These are phyloP conservation scores for Phaedon cochleariae DNA, from an alignment of 2,888 invertebrate genomes.

Conservation along the genomic window DNA sequence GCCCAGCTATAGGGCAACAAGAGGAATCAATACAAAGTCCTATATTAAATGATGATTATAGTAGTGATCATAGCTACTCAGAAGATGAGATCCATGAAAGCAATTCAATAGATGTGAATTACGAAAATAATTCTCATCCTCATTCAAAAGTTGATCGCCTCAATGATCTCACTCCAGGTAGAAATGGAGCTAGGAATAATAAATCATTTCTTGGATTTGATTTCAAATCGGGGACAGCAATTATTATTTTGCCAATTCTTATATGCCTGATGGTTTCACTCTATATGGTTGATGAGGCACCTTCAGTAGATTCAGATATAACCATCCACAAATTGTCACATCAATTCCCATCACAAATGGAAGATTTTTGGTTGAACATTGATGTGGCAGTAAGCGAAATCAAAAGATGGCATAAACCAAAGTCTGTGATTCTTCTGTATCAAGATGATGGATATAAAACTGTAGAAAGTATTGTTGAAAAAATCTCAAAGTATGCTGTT, in stretches of 20 bases:
- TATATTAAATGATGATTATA: constrained; percentile 17
- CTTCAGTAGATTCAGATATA: neutral
- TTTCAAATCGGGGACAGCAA: too few species aligned
- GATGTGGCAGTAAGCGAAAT: constrained; percentile 54
- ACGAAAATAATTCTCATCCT: too few species aligned
- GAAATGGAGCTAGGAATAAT: too few species aligned
- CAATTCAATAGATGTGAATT: too few species aligned
- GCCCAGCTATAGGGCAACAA: constrained; percentile 9
- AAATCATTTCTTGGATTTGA: too few species aligned
- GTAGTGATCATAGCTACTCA: neutral
- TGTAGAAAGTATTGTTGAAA: constrained; percentile 52
- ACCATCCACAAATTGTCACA: constrained; percentile 39
- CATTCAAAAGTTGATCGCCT: too few species aligned
- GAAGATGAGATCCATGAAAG: neutral
- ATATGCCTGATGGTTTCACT: neutral
- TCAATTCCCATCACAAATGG: constrained; percentile 55
- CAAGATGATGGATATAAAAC: constrained; percentile 47
- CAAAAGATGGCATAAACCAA: constrained; percentile 51
- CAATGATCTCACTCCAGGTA: too few species aligned
- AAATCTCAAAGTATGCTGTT: constrained; percentile 54
- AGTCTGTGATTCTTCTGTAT: constrained; percentile 60
- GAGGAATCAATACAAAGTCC: constrained; percentile 34
- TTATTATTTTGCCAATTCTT: too few species aligned
- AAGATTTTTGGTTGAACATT: constrained; percentile 56
- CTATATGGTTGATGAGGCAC: neutral